Evolutionary conservation across 1,140 invertebrate species (phyloP), one percentile per base, ranked within the genome.

Genomic region (Listronotus oregonensis): DNA sequence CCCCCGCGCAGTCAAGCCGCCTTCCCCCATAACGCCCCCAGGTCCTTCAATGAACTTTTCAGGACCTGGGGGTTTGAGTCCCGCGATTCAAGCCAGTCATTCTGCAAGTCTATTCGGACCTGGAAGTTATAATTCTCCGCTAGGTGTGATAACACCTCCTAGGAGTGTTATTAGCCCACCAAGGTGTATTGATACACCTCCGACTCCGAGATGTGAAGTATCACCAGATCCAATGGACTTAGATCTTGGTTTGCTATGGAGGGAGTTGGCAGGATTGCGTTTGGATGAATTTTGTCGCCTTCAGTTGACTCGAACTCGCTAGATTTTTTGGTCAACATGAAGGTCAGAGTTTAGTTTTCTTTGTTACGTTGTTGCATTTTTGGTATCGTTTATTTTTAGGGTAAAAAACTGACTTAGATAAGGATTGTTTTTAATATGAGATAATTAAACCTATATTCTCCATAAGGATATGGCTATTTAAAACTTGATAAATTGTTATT

Each of bases 1-100:
- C 76, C 73, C 73, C 69, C 51, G 64, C 58, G 72, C 64, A 50
- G 62, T 70, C 42, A 87, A 86, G 82, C 82, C 85, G 83, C 84
- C 85, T 80, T 85, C 64, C 15, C 64, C 64, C 14, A 11, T 37
- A n/a, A 21, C 12, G 3, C 64, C 40, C 15, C 47, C 55, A 59
- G 52, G 44, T 17, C 52, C 61, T 27, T 14, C 37, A n/a, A 14
- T 27, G 14, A n/a, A n/a, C 27, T 17, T 46, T 9, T 6, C 27
- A 17, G 12, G n/a, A 12, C 32, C 27, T 44, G 39, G 43, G 43
- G 31, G 31, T 40, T 10, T 58, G 43, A 55, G 27, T 49, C 54
- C 63, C 9, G 9, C 43, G 27, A 32, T 31, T 2, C 51, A 52
- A 31, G 49, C 34, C 18, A 51, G 39, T 32, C 54, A 65, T 12